phyloP scores from a whole-genome alignment of 2,888 invertebrate species.

The Harpagoxenus sublaevis region DNA sequence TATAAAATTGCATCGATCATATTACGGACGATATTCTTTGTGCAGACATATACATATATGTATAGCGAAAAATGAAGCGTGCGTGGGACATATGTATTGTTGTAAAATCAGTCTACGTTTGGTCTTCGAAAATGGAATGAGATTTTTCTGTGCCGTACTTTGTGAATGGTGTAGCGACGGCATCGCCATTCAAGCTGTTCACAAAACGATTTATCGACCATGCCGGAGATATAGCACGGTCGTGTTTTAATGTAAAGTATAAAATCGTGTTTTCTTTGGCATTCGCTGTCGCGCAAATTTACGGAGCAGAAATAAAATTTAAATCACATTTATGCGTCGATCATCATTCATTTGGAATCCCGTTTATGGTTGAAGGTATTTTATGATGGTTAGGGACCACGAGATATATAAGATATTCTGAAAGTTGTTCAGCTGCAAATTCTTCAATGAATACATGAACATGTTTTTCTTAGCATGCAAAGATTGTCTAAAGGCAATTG shows the following conservation, averaged over 20 bases:
- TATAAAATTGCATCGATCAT: not conserved
- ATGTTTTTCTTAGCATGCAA: not conserved
- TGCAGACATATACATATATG: not conserved
- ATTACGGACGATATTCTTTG: not conserved
- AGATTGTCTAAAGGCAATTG: not conserved
- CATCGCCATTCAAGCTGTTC: slow-evolving; percentile 42
- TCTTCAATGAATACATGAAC: not conserved
- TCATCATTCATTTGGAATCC: not conserved
- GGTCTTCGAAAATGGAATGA: slow-evolving; percentile 1
- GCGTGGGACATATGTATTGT: too few species aligned
- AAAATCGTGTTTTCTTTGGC: not conserved
- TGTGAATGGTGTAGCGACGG: slow-evolving; percentile 44
- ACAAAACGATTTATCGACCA: slow-evolving; percentile 58
- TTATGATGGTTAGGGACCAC: not conserved
- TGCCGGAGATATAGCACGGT: slow-evolving; percentile 10
- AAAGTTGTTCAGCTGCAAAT: not conserved
- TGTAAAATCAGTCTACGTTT: not conserved
- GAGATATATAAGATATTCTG: not conserved
- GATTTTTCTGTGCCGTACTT: slow-evolving; percentile 29
- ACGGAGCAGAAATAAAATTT: not conserved
- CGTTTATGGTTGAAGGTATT: not conserved
- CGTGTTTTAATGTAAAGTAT: slow-evolving; percentile 37
- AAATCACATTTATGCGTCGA: not conserved
- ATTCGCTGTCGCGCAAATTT: not conserved
- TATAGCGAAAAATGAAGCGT: not conserved